Conservation (phyloP, 2,797 vertebrate species). For the Pagetopsis macropterus region DNA sequence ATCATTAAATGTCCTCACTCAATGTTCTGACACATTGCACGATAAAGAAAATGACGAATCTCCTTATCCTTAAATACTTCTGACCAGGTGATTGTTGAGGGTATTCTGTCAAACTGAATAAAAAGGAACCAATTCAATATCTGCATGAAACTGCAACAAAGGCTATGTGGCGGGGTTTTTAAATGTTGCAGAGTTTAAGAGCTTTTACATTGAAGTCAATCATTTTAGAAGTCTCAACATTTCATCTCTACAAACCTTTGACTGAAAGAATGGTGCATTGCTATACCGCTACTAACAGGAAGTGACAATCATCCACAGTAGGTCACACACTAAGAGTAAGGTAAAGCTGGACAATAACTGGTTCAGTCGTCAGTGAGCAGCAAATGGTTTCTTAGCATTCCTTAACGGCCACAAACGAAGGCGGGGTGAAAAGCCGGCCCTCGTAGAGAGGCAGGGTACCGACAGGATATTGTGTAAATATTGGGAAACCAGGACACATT, state of each 20-base stretch:
- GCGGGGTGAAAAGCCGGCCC: not conserved
- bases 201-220: not conserved
- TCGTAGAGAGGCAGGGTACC: not conserved
- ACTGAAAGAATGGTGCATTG: not conserved
- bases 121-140: not conserved
- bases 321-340: not conserved
- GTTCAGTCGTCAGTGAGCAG: not conserved
- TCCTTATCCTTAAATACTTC: constrained; percentile 6
- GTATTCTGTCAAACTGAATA: constrained; percentile 13
- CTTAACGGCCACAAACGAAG: not conserved
- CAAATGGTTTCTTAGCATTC: not conserved
- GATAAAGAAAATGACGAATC: constrained; percentile 13
- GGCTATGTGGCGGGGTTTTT: not conserved
- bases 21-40: constrained; percentile 21
- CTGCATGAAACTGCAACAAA: not conserved
- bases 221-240: not conserved
- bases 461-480: not conserved
- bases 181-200: not conserved
- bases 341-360: not conserved
- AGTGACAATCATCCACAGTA: not conserved
- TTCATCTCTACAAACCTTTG: not conserved
- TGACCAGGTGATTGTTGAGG: constrained; percentile 13
- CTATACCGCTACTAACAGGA: not conserved
- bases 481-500: not conserved
- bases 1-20: not conserved